Percentiles rank a stretch among this genome's conserved stretches.
These are phyloP conservation scores for Pipistrellus nathusii DNA, from an alignment of 2,797 vertebrate species.

Conservation along the genomic window DNA sequence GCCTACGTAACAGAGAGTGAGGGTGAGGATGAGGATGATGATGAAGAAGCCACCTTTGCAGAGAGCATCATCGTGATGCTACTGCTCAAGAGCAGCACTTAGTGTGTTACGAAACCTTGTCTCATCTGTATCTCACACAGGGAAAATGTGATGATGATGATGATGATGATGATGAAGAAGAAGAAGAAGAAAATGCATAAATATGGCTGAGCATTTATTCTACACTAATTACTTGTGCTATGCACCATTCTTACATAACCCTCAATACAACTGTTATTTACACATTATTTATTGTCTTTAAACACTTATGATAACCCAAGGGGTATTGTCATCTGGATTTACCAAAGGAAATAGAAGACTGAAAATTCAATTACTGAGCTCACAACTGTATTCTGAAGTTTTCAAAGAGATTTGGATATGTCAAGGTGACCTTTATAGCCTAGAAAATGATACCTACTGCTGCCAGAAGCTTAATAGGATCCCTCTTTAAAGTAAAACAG, in stretches of 20 bases:
- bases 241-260: conserved; percentile 43
- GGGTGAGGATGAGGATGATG: neutral
- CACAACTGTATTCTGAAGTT: neutral
- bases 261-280: conserved; percentile 17
- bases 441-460: neutral
- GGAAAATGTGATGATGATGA: neutral
- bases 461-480: neutral
- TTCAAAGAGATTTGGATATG: neutral
- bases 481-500: conserved; percentile 9
- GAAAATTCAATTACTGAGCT: neutral
- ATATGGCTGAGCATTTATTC: neutral
- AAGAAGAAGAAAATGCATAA: neutral
- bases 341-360: neutral
- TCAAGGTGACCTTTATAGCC: neutral
- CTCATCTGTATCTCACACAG: neutral
- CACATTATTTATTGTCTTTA: neutral
- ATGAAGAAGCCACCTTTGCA: neutral
- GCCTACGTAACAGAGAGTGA: neutral
- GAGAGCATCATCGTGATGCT: neutral
- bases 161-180: neutral
- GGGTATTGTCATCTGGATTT: neutral
- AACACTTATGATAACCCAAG: neutral
- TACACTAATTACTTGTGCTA: neutral
- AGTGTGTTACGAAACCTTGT: neutral
- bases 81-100: neutral